A percentile compares a stretch with the other conserved stretches of the same genome.
phyloP scores from a whole-genome alignment of 1,140 invertebrate species.

The Bombus picipes region DNA sequence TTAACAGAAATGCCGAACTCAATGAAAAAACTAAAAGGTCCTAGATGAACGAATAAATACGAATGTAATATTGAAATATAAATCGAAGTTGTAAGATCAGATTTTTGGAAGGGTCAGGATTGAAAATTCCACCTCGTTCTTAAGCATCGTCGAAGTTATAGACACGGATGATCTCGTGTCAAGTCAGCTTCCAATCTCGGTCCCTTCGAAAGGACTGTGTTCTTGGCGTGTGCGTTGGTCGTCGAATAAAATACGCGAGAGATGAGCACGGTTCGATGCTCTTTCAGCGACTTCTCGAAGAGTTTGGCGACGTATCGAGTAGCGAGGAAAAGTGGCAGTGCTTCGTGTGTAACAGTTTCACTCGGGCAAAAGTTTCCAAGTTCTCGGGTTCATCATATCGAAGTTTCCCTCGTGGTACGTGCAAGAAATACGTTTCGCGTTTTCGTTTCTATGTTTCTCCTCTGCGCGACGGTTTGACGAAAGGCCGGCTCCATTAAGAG shows the following conservation, averaged over 20 bases:
- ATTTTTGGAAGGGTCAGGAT: neutral
- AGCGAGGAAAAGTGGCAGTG: conserved; percentile 44
- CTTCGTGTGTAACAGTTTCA: conserved; percentile 51
- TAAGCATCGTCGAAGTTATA: neutral
- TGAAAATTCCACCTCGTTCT: neutral
- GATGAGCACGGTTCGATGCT: conserved; percentile 23
- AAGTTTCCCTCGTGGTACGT: conserved; percentile 54
- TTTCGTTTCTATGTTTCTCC: neutral
- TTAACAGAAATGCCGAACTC: too few species aligned
- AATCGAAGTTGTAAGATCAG: neutral
- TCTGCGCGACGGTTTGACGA: neutral
- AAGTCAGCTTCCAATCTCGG: conserved; percentile 23
- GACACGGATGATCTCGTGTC: conserved; percentile 13
- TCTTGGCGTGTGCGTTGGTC: neutral
- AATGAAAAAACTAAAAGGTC: too few species aligned
- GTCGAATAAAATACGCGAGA: conserved; percentile 32
- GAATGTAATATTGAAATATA: too few species aligned
- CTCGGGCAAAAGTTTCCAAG: conserved; percentile 37
- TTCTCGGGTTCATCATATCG: conserved; percentile 61
- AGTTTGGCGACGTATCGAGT: conserved; percentile 58
- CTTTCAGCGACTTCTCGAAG: conserved; percentile 41
- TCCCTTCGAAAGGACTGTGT: neutral
- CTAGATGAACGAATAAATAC: too few species aligned
- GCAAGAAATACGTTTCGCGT: conserved; percentile 55
- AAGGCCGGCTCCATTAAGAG: conserved; percentile 16